A percentile compares a stretch with the other conserved stretches of the same genome.
phyloP scores from a whole-genome alignment of 2,888 invertebrate species.

The Beris chalybata region DNA sequence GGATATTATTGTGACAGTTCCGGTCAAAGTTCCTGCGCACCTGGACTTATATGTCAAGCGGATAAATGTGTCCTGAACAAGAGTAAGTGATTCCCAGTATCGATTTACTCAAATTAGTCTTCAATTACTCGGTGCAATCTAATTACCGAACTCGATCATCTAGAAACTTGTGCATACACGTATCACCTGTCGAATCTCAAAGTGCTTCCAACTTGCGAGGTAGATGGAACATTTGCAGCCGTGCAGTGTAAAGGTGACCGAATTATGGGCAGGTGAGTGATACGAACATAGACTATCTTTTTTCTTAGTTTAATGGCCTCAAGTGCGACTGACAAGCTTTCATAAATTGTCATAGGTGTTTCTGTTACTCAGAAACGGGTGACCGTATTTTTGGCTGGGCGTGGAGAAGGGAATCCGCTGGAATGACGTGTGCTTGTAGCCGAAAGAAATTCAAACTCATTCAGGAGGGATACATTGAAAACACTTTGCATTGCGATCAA shows the following conservation, averaged over 20 bases:
- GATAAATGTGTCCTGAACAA: slow-evolving; percentile 44
- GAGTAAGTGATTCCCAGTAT: slow-evolving; percentile 40
- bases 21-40: slow-evolving; percentile 44
- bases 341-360: slow-evolving; percentile 60
- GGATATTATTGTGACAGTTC: slow-evolving; percentile 12
- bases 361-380: slow-evolving; percentile 64
- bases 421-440: slow-evolving; percentile 68
- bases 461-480: slow-evolving; percentile 53
- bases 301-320: neutral
- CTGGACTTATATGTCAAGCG: slow-evolving; percentile 47
- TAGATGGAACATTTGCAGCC: slow-evolving; percentile 63
- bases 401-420: slow-evolving; percentile 60
- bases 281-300: neutral
- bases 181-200: slow-evolving; percentile 40
- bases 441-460: slow-evolving; percentile 60
- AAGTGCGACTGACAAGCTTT: neutral
- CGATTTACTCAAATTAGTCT: too few species aligned
- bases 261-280: slow-evolving; percentile 61
- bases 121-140: too few species aligned
- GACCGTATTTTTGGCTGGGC: slow-evolving; percentile 68
- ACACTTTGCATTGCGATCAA: slow-evolving; percentile 66
- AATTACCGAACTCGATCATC: neutral
- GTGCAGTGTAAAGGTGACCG: slow-evolving; percentile 70
- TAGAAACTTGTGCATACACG: slow-evolving; percentile 42
- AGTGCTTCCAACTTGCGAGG: slow-evolving; percentile 59